Evolutionary conservation across 2,113 vertebrate genomes (phyloP).

Genomic region (Promerops cafer): DNA sequence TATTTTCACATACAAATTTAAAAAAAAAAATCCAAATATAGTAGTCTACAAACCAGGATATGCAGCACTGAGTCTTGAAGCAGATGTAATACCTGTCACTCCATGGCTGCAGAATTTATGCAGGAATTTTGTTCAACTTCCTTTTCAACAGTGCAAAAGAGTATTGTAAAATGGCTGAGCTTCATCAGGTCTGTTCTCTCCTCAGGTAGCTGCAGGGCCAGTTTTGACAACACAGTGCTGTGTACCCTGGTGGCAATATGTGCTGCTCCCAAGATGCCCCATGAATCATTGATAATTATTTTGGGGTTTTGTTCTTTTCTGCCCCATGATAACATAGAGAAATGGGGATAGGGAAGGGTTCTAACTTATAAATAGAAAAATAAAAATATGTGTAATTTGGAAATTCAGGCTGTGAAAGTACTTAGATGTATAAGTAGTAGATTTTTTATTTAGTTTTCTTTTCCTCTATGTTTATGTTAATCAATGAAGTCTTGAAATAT

Average conservation of each 20-base stretch:
- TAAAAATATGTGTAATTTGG: background rate
- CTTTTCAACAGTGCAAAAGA: background rate
- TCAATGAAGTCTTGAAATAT: background rate
- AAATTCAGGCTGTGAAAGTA: background rate
- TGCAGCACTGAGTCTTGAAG: background rate
- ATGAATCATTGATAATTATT: background rate
- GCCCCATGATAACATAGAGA: background rate
- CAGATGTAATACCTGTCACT: background rate
- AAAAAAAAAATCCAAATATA: background rate
- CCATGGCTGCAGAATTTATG: background rate
- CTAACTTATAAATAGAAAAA: background rate
- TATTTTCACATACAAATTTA: background rate
- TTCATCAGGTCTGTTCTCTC: background rate
- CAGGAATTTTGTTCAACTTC: background rate
- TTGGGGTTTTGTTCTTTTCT: background rate
- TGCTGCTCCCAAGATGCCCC: background rate
- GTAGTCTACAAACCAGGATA: background rate
- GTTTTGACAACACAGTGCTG: background rate
- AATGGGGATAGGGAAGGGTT: background rate
- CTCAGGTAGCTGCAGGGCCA: background rate
- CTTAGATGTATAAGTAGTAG: background rate
- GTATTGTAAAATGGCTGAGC: background rate
- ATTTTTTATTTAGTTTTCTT: background rate
- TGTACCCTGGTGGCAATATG: background rate
- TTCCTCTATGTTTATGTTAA: background rate